Evolutionary conservation across 2,113 vertebrate species (phyloP).

Genomic region (Triplophysa siluroides): DNA sequence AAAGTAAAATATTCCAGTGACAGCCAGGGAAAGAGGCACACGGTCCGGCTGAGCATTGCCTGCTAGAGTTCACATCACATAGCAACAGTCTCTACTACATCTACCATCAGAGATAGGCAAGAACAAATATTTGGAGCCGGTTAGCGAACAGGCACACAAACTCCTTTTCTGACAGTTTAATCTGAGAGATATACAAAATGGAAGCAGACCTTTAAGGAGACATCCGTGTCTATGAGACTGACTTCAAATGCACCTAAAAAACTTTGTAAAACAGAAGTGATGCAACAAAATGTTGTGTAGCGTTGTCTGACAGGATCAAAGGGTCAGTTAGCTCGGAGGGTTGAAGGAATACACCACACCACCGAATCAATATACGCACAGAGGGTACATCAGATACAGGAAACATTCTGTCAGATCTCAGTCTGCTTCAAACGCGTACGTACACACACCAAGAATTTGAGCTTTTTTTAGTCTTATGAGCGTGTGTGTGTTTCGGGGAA

Average conservation of each 20-base stretch:
- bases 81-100: constrained; percentile 16
- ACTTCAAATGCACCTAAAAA: constrained; percentile 10
- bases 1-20: constrained; percentile 18
- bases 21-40: neutral
- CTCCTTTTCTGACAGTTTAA: neutral
- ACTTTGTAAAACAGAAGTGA: constrained; percentile 5
- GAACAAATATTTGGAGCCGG: neutral
- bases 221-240: neutral
- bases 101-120: neutral
- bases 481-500: neutral
- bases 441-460: neutral
- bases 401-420: constrained; percentile 44
- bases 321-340: constrained; percentile 35
- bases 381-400: constrained; percentile 28
- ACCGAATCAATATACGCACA: constrained; percentile 26
- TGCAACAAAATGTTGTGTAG: constrained; percentile 11
- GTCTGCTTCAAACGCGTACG: constrained; percentile 3
- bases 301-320: constrained; percentile 45
- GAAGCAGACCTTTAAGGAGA: neutral
- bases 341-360: constrained; percentile 32
- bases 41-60: neutral
- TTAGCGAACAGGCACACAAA: neutral
- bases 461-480: neutral
- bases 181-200: neutral
- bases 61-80: constrained; percentile 1